Conservation (phyloP, 2,888 invertebrate genomes). For the Epistrophe eligans region DNA sequence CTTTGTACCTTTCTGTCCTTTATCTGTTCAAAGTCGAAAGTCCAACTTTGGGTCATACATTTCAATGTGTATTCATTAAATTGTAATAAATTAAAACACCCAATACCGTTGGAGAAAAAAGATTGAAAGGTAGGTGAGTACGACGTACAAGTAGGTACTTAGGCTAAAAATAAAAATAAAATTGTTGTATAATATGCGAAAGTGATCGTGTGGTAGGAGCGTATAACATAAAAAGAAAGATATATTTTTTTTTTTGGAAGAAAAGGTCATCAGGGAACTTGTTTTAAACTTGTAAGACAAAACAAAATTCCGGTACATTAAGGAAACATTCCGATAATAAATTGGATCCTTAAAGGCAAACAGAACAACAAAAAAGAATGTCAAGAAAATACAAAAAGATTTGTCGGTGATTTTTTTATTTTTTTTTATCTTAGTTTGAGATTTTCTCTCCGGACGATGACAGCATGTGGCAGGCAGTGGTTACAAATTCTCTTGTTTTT, state of each 20-base stretch:
- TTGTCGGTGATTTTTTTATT: constrained; percentile 21
- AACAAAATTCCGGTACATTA: not conserved
- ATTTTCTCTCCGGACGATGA: constrained; percentile 10
- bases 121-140: not conserved
- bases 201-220: constrained; percentile 40
- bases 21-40: constrained; percentile 11
- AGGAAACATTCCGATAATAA: constrained; percentile 16
- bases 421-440: not conserved
- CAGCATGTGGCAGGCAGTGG: not conserved
- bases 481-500: constrained; percentile 29
- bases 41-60: constrained; percentile 1
- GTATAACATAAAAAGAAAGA: not conserved
- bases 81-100: constrained; percentile 19
- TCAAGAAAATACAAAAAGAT: constrained; percentile 37
- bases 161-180: constrained; percentile 72
- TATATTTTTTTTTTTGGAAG: not conserved
- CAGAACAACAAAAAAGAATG: constrained; percentile 21
- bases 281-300: constrained; percentile 12
- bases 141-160: not conserved
- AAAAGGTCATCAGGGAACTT: constrained; percentile 67
- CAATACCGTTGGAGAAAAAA: not conserved
- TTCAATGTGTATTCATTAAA: constrained; percentile 10
- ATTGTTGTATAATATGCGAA: constrained; percentile 67
- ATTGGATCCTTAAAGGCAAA: constrained; percentile 21
- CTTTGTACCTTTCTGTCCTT: constrained; percentile 1